Base-by-base conservation (phyloP, 1,140 invertebrate species). In the Melitaea cinxia region DNA sequence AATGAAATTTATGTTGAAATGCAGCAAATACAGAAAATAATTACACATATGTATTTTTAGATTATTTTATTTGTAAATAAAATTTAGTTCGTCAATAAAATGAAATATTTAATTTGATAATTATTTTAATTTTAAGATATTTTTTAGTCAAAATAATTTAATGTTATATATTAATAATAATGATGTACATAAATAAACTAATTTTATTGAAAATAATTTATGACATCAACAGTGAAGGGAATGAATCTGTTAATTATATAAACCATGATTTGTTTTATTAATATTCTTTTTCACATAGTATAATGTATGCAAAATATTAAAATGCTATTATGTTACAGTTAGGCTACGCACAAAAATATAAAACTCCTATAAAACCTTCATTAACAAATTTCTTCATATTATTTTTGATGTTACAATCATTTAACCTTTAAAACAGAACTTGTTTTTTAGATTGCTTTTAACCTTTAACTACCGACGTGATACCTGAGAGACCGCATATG, bases 161-260 rank as follows among this genome's bases (percentile, higher is more conserved):
- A 39, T 30, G n/a, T n/a, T n/a, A n/a, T n/a, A n/a, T n/a, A n/a
- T n/a, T n/a, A n/a, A n/a, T n/a, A n/a, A n/a, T n/a, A n/a, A n/a
- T 37, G n/a, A 62, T 75, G 70, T 75, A 75, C 58, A 73, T 76
- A 76, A 72, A 71, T 75, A 67, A 69, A 75, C 69, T 26, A 75
- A 73, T 73, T 67, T 63, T 64, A 70, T 73, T 70, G 42, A 67
- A 54, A 60, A 69, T 47, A 23, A 47, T 47, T 47, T 47, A 47
- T 68, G 71, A 35, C 14, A n/a, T 39, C 9, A 56, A 70, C 65
- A 73, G 59, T 64, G 75, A 82, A 66, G 72, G 75, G 71, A 82
- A 73, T 82, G 79, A 83, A 80, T 78, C 76, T 75, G 59, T 77
- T 63, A 75, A 81, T 79, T 78, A 71, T 71, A 60, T 68, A 49